Conservation (phyloP, 2,113 vertebrate genomes). For the Climacteris rufus region DNA sequence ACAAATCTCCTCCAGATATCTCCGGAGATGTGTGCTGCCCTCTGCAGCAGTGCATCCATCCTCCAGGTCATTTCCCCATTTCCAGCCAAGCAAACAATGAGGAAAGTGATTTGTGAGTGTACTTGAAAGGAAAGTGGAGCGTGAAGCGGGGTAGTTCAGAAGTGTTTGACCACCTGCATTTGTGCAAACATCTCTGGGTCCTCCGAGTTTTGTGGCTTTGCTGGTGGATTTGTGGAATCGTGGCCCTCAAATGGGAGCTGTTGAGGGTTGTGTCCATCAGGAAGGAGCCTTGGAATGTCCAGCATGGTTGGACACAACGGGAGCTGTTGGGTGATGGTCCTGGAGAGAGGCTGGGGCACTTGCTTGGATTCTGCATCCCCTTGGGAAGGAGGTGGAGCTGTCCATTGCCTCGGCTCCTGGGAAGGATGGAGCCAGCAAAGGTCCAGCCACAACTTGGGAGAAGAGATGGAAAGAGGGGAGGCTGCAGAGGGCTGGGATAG, state of each 20-base stretch:
- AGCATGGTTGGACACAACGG: neutral
- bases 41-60: conserved; percentile 24
- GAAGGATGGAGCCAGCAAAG: neutral
- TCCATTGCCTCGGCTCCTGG: rapidly evolving
- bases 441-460: neutral
- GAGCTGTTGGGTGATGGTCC: neutral
- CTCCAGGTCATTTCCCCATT: conserved; percentile 41
- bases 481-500: neutral
- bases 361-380: neutral
- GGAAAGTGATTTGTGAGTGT: neutral
- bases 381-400: neutral
- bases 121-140: neutral
- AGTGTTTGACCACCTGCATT: neutral
- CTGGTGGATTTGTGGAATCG: neutral
- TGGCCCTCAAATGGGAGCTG: rapidly evolving
- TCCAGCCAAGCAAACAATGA: conserved; percentile 26
- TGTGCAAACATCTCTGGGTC: neutral
- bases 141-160: neutral
- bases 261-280: rapidly evolving
- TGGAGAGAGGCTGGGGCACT: rapidly evolving
- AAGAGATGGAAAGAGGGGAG: neutral
- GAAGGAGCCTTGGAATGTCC: neutral
- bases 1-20: neutral
- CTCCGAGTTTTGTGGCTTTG: rapidly evolving
- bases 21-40: conserved; percentile 24